Base-by-base conservation (phyloP, 2,113 vertebrate genomes). In the Chaenogobius annularis region DNA sequence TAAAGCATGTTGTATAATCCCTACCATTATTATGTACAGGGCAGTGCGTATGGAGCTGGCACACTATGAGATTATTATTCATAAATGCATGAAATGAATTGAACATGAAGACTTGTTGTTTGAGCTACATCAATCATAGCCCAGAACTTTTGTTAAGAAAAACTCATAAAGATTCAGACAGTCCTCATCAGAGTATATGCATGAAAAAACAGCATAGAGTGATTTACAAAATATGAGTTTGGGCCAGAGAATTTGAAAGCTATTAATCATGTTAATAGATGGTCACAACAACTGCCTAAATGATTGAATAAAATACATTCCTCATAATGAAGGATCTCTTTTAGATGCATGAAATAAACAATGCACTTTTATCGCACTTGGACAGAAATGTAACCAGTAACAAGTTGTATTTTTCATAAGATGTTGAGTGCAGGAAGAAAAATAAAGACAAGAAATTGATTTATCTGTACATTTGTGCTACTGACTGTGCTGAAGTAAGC, bases 61-160 rank as follows among this genome's bases (percentile, higher is more conserved):
- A 55, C 15, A 64, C 46, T 10, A 47, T 48, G 55, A 65, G 65
- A 79, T 70, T 73, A 87, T 81, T 68, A 74, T 76, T 79, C 70
- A 73, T 62, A 72, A 31, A 35, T 17, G 35, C 43, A 59, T 73
- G 13, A 54, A 72, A 80, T 37, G 55, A 48, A 59, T 65, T 0
- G 5, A 56, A 11, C 6, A 37, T 66, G 65, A 71, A 13, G n/a
- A 64, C 75, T 65, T 83, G 50, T 47, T 80, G 40, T 46, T 78
- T 37, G 62, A 43, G 70, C 50, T 65, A 74, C 50, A 65, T 80
- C 68, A 63, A 73, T 79, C 72, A 74, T 67, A 75, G 68, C 56
- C 66, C 46, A 62, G 59, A 78, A 73, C 54, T 22, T 75, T 58
- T 70, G 70, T 73, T 54, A 56, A 68, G 79, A 74, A 70, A 72